Conservation (phyloP, 2,888 invertebrate species). For the Julus scandinavius region DNA sequence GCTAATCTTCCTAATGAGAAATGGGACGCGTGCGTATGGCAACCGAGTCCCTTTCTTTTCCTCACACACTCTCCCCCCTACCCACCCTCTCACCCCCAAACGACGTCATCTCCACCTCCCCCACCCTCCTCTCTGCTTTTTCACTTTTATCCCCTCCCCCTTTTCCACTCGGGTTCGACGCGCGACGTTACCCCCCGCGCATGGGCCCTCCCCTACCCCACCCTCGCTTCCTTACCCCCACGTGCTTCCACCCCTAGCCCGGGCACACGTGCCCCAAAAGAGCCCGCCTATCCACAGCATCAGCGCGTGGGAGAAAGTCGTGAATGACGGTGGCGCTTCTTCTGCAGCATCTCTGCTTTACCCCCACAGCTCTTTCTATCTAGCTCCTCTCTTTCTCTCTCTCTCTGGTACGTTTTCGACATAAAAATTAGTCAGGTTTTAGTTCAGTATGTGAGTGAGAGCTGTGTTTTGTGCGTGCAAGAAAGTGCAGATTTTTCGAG, state of each 20-base stretch:
- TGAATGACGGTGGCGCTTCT: slow-evolving; percentile 46
- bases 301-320: slow-evolving; percentile 45
- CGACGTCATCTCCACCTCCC: slow-evolving; percentile 36
- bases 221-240: slow-evolving; percentile 49
- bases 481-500: background rate
- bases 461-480: background rate
- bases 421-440: slow-evolving; percentile 46
- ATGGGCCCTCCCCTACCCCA: slow-evolving; percentile 43
- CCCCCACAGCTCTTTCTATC: slow-evolving; percentile 39
- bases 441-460: slow-evolving; percentile 23
- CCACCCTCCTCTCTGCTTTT: background rate
- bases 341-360: slow-evolving; percentile 41
- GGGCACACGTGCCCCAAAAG: slow-evolving; percentile 32
- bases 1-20: slow-evolving; percentile 44
- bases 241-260: slow-evolving; percentile 47
- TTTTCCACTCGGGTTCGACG: background rate
- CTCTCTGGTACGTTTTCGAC: slow-evolving; percentile 21
- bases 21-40: slow-evolving; percentile 47
- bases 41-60: slow-evolving; percentile 49
- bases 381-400: background rate
- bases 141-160: slow-evolving; percentile 33
- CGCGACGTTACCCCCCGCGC: slow-evolving; percentile 8
- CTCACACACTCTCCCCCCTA: background rate
- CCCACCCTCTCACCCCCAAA: background rate
- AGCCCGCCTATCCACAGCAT: slow-evolving; percentile 5